Conservation (phyloP, 2,797 vertebrate genomes). For the Sebastes jordani region DNA sequence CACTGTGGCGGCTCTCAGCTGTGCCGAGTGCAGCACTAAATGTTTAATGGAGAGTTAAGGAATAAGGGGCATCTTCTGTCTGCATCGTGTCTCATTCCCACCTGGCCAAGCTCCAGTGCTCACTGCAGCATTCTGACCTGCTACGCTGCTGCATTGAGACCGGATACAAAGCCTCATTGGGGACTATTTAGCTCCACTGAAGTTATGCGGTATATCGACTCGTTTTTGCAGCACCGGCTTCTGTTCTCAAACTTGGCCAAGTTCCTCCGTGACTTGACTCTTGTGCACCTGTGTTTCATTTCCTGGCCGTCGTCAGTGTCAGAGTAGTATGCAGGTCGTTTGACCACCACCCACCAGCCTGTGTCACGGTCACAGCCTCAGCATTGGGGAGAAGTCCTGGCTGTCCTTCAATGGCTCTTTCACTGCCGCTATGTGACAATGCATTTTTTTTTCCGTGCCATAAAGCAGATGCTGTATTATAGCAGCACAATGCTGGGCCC, state of each 20-base stretch:
- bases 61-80: conserved; percentile 64
- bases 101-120: conserved; percentile 74
- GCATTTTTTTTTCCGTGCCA: conserved; percentile 76
- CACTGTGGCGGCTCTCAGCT: conserved; percentile 42
- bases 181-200: conserved; percentile 32
- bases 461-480: conserved; percentile 84
- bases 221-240: conserved; percentile 25
- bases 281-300: conserved; percentile 37
- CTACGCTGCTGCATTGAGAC: conserved; percentile 56
- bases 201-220: conserved; percentile 47
- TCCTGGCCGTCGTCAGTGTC: conserved; percentile 15
- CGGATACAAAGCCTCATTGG: conserved; percentile 47
- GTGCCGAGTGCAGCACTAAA: conserved; percentile 64
- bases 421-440: conserved; percentile 78
- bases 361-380: conserved; percentile 66
- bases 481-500: conserved; percentile 72
- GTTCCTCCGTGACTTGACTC: conserved; percentile 21
- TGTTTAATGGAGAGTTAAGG: conserved; percentile 75
- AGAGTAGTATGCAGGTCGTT: conserved; percentile 39
- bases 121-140: conserved; percentile 71
- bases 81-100: conserved; percentile 72
- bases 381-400: conserved; percentile 64
- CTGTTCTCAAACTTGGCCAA: conserved; percentile 23
- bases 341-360: conserved; percentile 60
- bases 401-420: conserved; percentile 74